Evolutionary conservation across 1,140 invertebrate species (phyloP).

Genomic region (Gryllus bimaculatus): DNA sequence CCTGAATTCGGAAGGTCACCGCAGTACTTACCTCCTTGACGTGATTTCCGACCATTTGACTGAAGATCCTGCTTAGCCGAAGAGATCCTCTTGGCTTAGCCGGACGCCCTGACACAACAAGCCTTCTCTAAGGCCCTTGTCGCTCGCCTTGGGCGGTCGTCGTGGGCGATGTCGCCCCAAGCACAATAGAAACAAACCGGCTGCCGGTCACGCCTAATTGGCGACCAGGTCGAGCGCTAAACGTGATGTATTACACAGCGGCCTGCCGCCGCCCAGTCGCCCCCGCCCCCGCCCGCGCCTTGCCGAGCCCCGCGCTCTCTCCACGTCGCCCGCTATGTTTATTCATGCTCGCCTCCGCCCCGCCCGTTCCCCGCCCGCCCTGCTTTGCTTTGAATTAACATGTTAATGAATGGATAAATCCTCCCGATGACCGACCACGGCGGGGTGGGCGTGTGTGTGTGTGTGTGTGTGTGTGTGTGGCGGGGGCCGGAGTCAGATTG

Average conservation of each 20-base stretch:
- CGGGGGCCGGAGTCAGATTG: neutral
- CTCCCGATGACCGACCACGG: neutral
- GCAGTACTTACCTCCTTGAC: no score
- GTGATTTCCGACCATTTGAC: no score
- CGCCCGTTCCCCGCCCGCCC: no score
- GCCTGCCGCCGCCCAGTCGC: no score
- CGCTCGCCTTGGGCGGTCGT: neutral
- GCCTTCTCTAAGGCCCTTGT: no score
- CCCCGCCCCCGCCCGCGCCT: no score
- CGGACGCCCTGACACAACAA: no score
- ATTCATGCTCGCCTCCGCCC: neutral
- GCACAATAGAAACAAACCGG: neutral
- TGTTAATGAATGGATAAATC: slow-evolving; percentile 5
- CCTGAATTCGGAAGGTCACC: no score
- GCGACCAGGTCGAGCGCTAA: neutral
- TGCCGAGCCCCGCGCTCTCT: neutral
- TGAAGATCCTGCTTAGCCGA: no score
- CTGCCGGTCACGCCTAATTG: neutral
- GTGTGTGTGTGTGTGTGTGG: neutral
- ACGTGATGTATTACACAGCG: neutral
- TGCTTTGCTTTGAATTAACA: neutral
- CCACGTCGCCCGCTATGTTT: neutral
- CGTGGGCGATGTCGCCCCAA: neutral
- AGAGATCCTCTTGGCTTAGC: no score
- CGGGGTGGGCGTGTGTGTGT: neutral